phyloP scores from a whole-genome alignment of 2,113 vertebrate genomes.

The Pogona vitticeps region DNA sequence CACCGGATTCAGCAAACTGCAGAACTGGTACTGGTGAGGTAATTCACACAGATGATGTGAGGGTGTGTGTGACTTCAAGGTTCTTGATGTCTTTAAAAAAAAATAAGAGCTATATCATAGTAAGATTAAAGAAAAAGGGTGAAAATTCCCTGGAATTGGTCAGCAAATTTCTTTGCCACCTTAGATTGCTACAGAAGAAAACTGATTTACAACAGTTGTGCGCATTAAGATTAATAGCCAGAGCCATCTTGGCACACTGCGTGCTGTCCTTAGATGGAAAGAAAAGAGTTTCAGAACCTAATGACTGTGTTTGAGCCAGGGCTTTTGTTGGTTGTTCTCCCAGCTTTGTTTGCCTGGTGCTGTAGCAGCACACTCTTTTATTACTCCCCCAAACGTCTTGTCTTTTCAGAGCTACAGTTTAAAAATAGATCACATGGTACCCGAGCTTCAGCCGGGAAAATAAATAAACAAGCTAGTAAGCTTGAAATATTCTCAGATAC shows the following conservation, averaged over 20 bases:
- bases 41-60: not conserved
- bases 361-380: constrained; percentile 18
- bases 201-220: not conserved
- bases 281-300: constrained; percentile 24
- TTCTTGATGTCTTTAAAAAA: too few relatives aligned
- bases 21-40: too few relatives aligned
- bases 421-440: constrained; percentile 21
- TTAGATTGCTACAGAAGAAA: not conserved
- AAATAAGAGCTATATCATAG: too few relatives aligned
- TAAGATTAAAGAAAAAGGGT: not conserved
- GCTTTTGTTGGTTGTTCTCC: constrained; percentile 26
- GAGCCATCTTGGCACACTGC: not conserved
- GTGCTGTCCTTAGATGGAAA: not conserved
- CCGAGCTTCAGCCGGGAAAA: not conserved
- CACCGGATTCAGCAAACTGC: too few relatives aligned
- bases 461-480: not conserved
- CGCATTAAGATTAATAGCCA: not conserved
- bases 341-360: constrained; percentile 12
- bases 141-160: not conserved
- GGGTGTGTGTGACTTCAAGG: too few relatives aligned
- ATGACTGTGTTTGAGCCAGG: constrained; percentile 23
- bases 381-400: constrained; percentile 22
- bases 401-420: constrained; percentile 20
- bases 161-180: not conserved
- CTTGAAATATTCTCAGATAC: not conserved